Evolutionary conservation across 1,140 invertebrate genomes (phyloP), one percentile per base, ranked within the genome.

Genomic region (Triops longicaudatus): DNA sequence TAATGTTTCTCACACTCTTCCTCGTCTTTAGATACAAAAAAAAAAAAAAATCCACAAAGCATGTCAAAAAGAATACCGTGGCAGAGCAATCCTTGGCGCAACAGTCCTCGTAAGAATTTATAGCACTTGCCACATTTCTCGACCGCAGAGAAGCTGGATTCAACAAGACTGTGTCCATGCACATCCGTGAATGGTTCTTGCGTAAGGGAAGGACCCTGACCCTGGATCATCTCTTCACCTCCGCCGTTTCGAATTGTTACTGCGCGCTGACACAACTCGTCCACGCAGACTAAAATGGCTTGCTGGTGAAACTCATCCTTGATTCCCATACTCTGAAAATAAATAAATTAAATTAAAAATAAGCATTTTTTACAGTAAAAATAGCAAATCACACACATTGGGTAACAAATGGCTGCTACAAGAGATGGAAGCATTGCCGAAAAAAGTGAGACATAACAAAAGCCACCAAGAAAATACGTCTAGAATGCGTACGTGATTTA

Each of bases 251-350:
- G 79, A 76, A 82, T 82, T 73, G 77, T 77, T 73, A 78, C 78
- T 80, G 82, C 81, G 76, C 82, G 79, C 82, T 86, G 85, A 83
- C 87, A 87, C 14, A 92, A 84, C 83, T 92, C 90, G 83, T 91
- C 89, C 77, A 93, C 88, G 82, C 90, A 90, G 27, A 88, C 86
- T 77, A 93, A 83, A 79, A 92, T 89, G 72, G 89, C 87, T 81
- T 88, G 89, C 81, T 91, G 90, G 83, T 92, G 91, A 81, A 91
- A 91, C 78, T 91, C 90, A 85, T 92, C 91, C 82, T 90, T 89
- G 81, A 93, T 90, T 74, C 91, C 91, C 88, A 92, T 90, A 81
- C 88, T 89, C 91, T 93, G 77, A 28, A 28, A 73, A 72, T 1
- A 44, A 26, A 37, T 72, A 27, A 72, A 74, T 80, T 76, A 37